A percentile compares a stretch with the other conserved stretches of the same genome.
Evolutionary conservation across 1,140 invertebrate genomes (phyloP).

Genomic region (Panonychus citri): DNA sequence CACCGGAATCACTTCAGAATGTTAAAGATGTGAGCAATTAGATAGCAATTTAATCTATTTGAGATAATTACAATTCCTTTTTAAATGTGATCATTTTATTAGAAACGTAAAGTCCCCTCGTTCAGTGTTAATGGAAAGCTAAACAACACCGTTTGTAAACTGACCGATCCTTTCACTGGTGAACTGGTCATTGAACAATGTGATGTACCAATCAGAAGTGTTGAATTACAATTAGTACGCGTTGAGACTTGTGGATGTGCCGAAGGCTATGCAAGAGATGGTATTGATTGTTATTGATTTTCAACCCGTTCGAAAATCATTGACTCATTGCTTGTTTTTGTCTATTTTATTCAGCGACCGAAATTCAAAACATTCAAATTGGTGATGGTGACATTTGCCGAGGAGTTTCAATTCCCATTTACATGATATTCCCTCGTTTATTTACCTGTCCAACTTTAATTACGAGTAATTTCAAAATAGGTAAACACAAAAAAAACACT

Average conservation of each 20-base stretch:
- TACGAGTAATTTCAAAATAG: constrained; percentile 85
- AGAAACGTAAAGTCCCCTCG: constrained; percentile 41
- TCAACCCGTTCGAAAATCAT: too few relatives aligned
- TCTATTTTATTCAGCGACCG: constrained; percentile 41
- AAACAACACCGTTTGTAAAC: constrained; percentile 51
- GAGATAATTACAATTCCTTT: neutral
- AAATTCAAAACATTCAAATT: constrained; percentile 94
- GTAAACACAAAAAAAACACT: too few relatives aligned
- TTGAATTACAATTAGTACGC: constrained; percentile 77
- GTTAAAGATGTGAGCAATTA: constrained; percentile 24
- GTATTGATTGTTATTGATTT: constrained; percentile 25
- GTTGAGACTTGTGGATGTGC: constrained; percentile 88
- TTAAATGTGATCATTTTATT: neutral
- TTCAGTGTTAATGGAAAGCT: constrained; percentile 61
- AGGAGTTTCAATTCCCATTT: constrained; percentile 60
- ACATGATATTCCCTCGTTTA: constrained; percentile 80
- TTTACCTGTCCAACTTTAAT: constrained; percentile 81
- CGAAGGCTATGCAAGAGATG: constrained; percentile 78
- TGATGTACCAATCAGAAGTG: constrained; percentile 59
- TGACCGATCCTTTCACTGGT: constrained; percentile 67
- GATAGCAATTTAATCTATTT: too few relatives aligned
- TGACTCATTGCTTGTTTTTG: neutral
- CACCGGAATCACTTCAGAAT: constrained; percentile 50
- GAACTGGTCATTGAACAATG: constrained; percentile 50
- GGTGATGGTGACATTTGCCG: constrained; percentile 69